Conservation (phyloP, 2,888 invertebrate species). For the Rhopalosiphum nymphaeae region DNA sequence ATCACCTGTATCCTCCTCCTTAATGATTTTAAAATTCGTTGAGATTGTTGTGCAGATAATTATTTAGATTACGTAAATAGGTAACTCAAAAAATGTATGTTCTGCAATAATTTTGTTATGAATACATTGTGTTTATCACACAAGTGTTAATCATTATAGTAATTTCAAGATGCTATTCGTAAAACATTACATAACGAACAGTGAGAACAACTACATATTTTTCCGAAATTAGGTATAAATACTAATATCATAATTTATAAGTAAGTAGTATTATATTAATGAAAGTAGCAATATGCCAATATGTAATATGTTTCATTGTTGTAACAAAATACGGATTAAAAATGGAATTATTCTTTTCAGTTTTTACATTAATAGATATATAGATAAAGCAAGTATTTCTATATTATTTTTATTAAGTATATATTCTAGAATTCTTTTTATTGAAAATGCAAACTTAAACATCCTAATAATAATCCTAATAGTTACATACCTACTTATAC, state of each 20-base stretch:
- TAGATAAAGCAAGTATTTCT: neutral
- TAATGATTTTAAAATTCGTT: neutral
- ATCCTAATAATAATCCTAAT: neutral
- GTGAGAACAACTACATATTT: neutral
- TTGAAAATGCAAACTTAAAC: neutral
- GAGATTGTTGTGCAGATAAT: neutral
- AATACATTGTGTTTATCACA: neutral
- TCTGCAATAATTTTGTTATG: neutral
- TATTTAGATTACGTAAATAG: neutral
- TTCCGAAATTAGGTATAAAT: neutral
- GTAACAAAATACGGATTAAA: neutral
- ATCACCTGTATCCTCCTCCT: neutral
- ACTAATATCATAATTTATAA: neutral
- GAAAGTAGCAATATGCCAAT: neutral
- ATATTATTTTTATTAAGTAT: neutral
- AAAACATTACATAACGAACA: neutral
- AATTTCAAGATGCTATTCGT: neutral
- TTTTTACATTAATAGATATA: neutral
- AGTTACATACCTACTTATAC: too few relatives aligned
- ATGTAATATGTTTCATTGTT: neutral
- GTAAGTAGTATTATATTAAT: neutral
- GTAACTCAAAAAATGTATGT: neutral
- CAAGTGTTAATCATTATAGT: neutral
- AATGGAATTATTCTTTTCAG: neutral
- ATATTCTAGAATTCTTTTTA: neutral